Percentiles rank a stretch among this genome's conserved stretches.
Conservation (phyloP, 2,113 vertebrate species). For the Perca flavescens region DNA sequence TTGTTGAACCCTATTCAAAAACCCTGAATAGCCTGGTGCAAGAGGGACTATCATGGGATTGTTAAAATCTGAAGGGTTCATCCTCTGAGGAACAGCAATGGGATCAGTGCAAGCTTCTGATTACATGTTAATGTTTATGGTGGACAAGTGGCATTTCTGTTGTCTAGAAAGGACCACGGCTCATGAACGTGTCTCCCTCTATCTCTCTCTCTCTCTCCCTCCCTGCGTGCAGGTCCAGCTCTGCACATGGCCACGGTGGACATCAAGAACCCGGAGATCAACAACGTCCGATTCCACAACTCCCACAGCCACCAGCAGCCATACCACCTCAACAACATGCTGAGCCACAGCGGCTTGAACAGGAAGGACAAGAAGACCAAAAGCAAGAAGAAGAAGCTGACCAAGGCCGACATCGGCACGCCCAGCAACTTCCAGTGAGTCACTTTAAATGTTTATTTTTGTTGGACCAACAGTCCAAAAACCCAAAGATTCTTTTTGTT, state of each 20-base stretch:
- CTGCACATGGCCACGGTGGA: slow-evolving; percentile 98
- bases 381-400: slow-evolving; percentile 95
- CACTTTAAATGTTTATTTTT: not conserved
- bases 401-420: slow-evolving; percentile 98
- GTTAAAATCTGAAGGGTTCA: not conserved
- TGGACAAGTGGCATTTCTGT: too few relatives aligned
- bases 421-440: slow-evolving; percentile 99
- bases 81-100: not conserved
- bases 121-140: not conserved
- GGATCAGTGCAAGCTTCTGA: accelerated
- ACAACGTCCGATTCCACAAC: slow-evolving; percentile 92
- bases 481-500: not conserved
- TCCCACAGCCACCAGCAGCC: slow-evolving; percentile 84
- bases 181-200: not conserved
- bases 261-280: slow-evolving; percentile 99
- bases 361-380: slow-evolving; percentile 97
- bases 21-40: too few relatives aligned
- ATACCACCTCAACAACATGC: slow-evolving; percentile 93
- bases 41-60: not conserved
- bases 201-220: not conserved
- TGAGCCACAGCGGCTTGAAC: slow-evolving; percentile 89
- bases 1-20: too few relatives aligned
- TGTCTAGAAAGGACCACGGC: not conserved
- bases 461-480: not conserved
- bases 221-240: slow-evolving; percentile 86